Percentiles rank a stretch among this genome's conserved stretches.
Evolutionary conservation across 2,113 vertebrate species (phyloP).

Genomic region (Calidris pygmaea): DNA sequence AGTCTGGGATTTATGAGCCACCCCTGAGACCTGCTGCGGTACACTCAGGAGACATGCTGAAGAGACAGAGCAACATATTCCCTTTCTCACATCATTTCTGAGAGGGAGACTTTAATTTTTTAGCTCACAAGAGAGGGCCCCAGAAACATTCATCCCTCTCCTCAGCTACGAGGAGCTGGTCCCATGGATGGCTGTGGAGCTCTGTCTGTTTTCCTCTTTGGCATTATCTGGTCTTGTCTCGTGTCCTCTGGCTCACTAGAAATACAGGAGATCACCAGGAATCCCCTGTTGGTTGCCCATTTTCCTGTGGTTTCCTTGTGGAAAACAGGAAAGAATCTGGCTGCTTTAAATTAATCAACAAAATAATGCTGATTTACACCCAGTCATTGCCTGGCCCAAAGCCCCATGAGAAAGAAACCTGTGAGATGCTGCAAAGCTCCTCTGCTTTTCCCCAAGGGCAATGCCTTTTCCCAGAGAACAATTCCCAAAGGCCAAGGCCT

Average conservation of each 20-base stretch:
- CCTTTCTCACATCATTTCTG: neutral
- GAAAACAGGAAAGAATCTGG: neutral
- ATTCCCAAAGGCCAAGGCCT: neutral
- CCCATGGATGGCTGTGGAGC: neutral
- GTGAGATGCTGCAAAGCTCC: neutral
- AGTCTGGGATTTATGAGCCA: neutral
- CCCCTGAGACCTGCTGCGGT: too few species aligned
- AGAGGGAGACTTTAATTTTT: neutral
- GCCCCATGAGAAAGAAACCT: neutral
- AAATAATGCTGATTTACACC: neutral
- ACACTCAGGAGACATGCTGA: neutral
- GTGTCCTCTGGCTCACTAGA: neutral
- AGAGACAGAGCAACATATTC: neutral
- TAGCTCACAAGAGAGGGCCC: neutral
- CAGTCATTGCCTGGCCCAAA: neutral
- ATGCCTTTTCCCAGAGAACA: neutral
- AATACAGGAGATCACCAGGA: neutral
- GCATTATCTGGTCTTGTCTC: neutral
- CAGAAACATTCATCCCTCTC: neutral
- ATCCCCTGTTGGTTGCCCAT: fast-evolving
- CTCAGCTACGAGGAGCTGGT: neutral
- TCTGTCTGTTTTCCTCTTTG: neutral
- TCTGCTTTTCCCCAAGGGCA: neutral
- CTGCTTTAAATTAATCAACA: neutral
- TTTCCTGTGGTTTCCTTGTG: neutral